Evolutionary conservation across 2,888 invertebrate genomes (phyloP).

Genomic region (Pseudeuparius sepicola): DNA sequence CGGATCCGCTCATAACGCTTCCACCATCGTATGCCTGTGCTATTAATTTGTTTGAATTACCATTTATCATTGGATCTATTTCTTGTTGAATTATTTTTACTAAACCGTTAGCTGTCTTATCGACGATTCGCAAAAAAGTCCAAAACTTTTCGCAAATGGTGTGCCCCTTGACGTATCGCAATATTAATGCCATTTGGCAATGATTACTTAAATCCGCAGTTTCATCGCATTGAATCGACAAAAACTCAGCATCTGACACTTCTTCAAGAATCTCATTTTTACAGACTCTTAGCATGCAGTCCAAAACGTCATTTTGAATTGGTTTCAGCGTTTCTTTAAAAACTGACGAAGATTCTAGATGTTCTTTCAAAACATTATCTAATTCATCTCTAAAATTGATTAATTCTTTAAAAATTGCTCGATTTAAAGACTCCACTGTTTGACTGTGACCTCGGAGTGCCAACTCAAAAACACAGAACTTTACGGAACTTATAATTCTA

Average conservation of each 20-base stretch:
- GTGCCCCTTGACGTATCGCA: conserved; percentile 5
- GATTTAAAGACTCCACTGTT: background rate
- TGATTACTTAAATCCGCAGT: conserved; percentile 7
- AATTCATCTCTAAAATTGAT: conserved; percentile 7
- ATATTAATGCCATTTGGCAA: conserved; percentile 11
- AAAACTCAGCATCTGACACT: conserved; percentile 8
- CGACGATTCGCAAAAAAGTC: conserved; percentile 7
- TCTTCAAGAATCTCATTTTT: conserved; percentile 5
- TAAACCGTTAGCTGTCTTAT: conserved; percentile 12
- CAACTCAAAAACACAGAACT: conserved; percentile 18
- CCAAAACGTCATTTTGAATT: conserved; percentile 10
- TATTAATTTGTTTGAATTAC: conserved; percentile 17
- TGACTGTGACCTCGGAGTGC: conserved; percentile 13
- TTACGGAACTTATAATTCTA: conserved; percentile 15
- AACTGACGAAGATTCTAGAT: conserved; percentile 10
- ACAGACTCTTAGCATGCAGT: conserved; percentile 10
- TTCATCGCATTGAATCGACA: conserved; percentile 13
- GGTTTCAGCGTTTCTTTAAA: conserved; percentile 3
- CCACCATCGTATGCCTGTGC: conserved; percentile 20
- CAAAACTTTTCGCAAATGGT: conserved; percentile 9
- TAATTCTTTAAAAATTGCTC: conserved; percentile 5
- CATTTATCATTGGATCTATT: conserved; percentile 15
- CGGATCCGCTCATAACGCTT: conserved; percentile 16
- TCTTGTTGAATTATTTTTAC: conserved; percentile 10
- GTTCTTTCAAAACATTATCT: conserved; percentile 14